Percentiles rank a stretch among this genome's conserved stretches.
phyloP scores from a whole-genome alignment of 2,113 vertebrate species.

The Phocoena sinus region DNA sequence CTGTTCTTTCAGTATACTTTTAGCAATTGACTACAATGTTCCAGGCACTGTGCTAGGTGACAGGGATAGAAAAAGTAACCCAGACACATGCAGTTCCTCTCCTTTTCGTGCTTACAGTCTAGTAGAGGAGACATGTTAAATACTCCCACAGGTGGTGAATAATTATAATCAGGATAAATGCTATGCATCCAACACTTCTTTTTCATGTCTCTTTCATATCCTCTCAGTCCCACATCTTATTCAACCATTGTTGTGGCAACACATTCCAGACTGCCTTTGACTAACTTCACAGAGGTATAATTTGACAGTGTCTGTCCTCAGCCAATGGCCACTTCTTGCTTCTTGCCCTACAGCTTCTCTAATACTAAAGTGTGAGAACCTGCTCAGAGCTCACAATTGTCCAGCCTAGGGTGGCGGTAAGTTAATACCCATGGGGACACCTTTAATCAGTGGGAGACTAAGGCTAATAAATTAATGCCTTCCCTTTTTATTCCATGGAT shows the following conservation, averaged over 20 bases:
- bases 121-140: neutral
- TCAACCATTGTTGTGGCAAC: neutral
- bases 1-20: neutral
- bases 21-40: neutral
- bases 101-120: neutral
- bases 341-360: neutral
- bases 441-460: neutral
- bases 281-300: neutral
- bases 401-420: neutral
- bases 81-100: neutral
- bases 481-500: neutral
- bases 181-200: neutral
- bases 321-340: neutral
- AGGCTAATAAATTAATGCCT: constrained; percentile 14
- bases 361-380: neutral
- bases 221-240: neutral
- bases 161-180: neutral
- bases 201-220: neutral
- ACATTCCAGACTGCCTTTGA: neutral
- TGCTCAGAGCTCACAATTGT: neutral
- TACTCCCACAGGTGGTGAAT: neutral
- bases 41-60: neutral
- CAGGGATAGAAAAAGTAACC: neutral
- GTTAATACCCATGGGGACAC: neutral
- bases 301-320: neutral